Evolutionary conservation across 2,113 vertebrate species (phyloP).

Genomic region (Platycercus adscitus): DNA sequence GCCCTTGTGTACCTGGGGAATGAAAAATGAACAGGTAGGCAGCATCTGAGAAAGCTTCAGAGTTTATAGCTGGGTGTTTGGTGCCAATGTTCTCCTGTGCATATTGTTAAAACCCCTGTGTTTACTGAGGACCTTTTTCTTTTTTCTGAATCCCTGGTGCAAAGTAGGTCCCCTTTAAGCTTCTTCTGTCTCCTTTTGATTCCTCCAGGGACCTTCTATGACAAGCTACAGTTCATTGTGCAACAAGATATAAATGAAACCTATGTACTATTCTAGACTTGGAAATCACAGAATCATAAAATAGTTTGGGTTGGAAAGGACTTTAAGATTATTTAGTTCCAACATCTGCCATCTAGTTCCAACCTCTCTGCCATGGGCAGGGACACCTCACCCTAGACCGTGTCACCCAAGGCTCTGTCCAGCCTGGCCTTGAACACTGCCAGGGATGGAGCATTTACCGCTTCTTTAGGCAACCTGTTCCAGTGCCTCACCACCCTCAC

Average conservation of each 20-base stretch:
- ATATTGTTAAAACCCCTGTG: fast-evolving
- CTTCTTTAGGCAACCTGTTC: neutral
- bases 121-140: neutral
- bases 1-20: neutral
- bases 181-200: neutral
- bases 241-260: neutral
- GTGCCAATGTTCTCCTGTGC: neutral
- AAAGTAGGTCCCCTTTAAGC: neutral
- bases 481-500: neutral
- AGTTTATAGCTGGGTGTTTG: neutral
- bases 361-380: neutral
- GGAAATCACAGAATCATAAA: neutral
- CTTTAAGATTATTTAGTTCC: neutral
- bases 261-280: neutral
- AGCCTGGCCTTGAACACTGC: neutral
- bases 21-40: neutral
- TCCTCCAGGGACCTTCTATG: neutral
- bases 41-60: neutral
- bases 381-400: neutral
- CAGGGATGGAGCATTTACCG: neutral
- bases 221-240: neutral
- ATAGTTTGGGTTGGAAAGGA: neutral
- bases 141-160: neutral
- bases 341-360: neutral
- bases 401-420: neutral